Evolutionary conservation across 2,113 vertebrate species (phyloP).

Genomic region (Colinus virginianus): DNA sequence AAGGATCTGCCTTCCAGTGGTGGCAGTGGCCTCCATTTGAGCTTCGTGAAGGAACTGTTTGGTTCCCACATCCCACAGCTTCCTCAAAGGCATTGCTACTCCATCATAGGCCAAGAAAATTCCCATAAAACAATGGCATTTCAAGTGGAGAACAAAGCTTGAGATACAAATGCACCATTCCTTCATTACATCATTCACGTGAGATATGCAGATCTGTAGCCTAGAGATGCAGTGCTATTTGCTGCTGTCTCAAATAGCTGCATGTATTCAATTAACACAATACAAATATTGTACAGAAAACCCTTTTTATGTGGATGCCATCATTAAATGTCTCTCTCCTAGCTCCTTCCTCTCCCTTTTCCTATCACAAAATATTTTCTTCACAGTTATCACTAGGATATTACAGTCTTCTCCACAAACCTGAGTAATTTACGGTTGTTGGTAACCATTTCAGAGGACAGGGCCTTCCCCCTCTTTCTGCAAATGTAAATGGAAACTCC

Average conservation of each 20-base stretch:
- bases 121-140: background rate
- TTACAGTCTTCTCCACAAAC: background rate
- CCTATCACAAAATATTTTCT: slow-evolving; percentile 3
- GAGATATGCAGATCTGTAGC: background rate
- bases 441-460: background rate
- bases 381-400: slow-evolving; percentile 7
- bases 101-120: background rate
- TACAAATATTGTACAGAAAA: background rate
- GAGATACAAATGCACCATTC: background rate
- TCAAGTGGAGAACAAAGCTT: background rate
- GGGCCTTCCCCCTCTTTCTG: background rate
- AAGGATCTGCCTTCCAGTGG: background rate
- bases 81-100: background rate
- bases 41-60: background rate
- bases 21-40: background rate
- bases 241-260: background rate
- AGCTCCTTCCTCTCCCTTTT: background rate
- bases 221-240: background rate
- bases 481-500: slow-evolving; percentile 14
- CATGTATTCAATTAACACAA: background rate
- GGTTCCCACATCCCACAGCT: background rate
- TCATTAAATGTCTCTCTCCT: background rate
- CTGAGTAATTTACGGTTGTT: background rate
- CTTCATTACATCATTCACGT: background rate
- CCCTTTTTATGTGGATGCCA: background rate